Evolutionary conservation across 2,113 vertebrate species (phyloP).

Genomic region (Regulus satrapa): DNA sequence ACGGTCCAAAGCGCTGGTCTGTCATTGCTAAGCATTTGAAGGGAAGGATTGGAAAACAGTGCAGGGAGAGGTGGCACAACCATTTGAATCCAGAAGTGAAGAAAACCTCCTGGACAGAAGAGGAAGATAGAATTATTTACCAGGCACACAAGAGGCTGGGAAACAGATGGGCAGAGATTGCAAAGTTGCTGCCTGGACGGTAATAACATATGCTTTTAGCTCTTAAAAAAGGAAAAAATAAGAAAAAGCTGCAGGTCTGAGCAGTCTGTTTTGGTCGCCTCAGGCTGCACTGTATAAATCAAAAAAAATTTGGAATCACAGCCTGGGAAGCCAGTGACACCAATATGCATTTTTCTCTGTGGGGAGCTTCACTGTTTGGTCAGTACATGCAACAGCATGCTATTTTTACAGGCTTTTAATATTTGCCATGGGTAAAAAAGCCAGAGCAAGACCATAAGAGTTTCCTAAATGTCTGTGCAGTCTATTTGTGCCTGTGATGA

Average conservation of each 20-base stretch:
- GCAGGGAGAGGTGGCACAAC: conserved; percentile 99
- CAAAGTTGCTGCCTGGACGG: conserved; percentile 98
- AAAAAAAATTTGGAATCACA: background rate
- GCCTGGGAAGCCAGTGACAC: background rate
- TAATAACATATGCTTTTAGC: conserved; percentile 70
- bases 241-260: conserved; percentile 15
- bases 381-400: background rate
- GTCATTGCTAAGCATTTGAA: conserved; percentile 99
- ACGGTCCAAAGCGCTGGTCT: conserved; percentile 98
- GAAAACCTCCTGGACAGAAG: conserved; percentile 99
- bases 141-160: conserved; percentile 98
- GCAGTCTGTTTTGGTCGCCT: background rate
- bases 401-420: background rate
- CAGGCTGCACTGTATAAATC: background rate
- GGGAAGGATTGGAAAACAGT: conserved; percentile 98
- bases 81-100: conserved; percentile 99
- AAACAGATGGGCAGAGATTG: conserved; percentile 99
- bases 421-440: background rate
- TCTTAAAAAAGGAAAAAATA: conserved; percentile 5
- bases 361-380: background rate
- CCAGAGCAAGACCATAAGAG: background rate
- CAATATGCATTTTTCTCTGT: background rate
- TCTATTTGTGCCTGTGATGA: background rate
- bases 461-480: background rate
- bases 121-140: conserved; percentile 99